Conservation (phyloP, 2,797 vertebrate genomes). For the Sylvia borin region DNA sequence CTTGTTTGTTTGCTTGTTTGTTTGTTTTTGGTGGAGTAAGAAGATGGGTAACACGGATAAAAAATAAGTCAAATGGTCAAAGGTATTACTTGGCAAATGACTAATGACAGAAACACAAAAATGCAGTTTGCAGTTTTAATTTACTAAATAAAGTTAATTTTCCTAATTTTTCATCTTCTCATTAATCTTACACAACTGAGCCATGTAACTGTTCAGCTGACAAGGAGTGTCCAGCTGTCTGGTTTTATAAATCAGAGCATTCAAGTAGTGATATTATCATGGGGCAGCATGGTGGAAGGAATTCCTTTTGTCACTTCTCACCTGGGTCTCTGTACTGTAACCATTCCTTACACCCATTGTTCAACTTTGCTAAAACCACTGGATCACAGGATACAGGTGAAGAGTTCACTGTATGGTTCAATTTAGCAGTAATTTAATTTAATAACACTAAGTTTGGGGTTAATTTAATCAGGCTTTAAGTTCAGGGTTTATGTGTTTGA, state of each 20-base stretch:
- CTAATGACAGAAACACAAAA: not conserved
- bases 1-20: not conserved
- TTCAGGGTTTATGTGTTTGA: not conserved
- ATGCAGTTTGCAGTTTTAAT: not conserved
- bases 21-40: not conserved
- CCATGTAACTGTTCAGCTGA: not conserved
- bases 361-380: not conserved
- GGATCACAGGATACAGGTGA: not conserved
- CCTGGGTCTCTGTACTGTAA: not conserved
- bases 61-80: not conserved
- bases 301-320: not conserved
- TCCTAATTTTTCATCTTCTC: not conserved
- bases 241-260: not conserved
- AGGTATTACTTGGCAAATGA: not conserved
- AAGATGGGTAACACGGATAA: not conserved
- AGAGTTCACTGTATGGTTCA: not conserved
- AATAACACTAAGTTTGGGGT: not conserved
- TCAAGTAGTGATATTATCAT: not conserved
- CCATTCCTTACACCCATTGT: fast-evolving
- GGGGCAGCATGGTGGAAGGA: not conserved
- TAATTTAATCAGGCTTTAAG: not conserved
- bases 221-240: not conserved
- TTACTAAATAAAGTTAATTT: not conserved
- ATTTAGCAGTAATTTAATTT: not conserved
- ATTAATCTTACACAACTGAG: not conserved